Evolutionary conservation across 1,140 invertebrate genomes (phyloP).

Genomic region (Rhagoletis zephyria): DNA sequence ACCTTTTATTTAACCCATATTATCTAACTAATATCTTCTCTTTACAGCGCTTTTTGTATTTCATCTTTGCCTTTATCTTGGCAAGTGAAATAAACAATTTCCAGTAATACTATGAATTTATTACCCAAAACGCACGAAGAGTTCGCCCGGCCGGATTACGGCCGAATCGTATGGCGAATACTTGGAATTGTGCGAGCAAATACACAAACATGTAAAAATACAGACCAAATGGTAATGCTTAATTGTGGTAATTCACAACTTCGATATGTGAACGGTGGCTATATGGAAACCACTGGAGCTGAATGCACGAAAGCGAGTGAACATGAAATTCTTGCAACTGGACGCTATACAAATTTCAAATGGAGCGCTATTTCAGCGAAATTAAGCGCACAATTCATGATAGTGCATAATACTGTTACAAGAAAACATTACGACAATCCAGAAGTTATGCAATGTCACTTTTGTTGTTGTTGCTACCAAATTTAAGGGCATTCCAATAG

Average conservation of each 20-base stretch:
- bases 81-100: not conserved
- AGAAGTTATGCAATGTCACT: constrained; percentile 84
- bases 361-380: constrained; percentile 86
- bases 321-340: constrained; percentile 88
- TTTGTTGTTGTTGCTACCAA: constrained; percentile 93
- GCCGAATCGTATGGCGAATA: constrained; percentile 95
- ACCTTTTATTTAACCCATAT: too few species aligned
- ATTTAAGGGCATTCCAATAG: constrained; percentile 83
- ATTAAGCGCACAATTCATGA: constrained; percentile 80
- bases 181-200: constrained; percentile 85
- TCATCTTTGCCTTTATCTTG: not conserved
- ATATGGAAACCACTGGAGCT: constrained; percentile 90
- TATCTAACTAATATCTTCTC: too few species aligned
- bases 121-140: constrained; percentile 89
- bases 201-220: constrained; percentile 92
- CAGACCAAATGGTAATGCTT: constrained; percentile 87
- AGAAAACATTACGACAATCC: constrained; percentile 84
- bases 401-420: constrained; percentile 92
- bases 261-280: constrained; percentile 92
- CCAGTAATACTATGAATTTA: constrained; percentile 80
- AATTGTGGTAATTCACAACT: constrained; percentile 96
- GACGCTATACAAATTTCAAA: constrained; percentile 86
- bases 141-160: constrained; percentile 91
- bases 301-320: constrained; percentile 79
- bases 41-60: not conserved